Base-by-base conservation (phyloP, 2,797 vertebrate genomes). In the Muraenolepis orangiensis region DNA sequence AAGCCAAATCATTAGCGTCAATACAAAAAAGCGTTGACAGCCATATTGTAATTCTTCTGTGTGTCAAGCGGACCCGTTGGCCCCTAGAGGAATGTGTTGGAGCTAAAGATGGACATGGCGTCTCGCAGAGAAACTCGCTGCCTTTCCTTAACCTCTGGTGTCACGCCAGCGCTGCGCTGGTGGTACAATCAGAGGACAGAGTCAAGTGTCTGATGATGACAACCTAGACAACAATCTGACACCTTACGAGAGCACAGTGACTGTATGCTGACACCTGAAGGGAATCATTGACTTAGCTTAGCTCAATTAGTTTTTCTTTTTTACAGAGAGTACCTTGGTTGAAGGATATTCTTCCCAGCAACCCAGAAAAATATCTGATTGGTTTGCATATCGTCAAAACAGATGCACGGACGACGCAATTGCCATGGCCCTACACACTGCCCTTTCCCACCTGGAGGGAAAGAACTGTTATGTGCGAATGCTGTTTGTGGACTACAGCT, bases 51-150 rank as follows among this genome's bases (percentile, higher is more conserved):
- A 74, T 18, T 76, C 64, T 18, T 68, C n/a, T 3, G 26, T 69
- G 78, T 75, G 64, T 78, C 68, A 73, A 73, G 73, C 51, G 61
- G n/a, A n/a, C 20, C 69, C n/a, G 36, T 75, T 81, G 81, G 80
- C 80, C 74, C 76, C 73, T 70, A 86, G 86, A 87, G 86, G 90
- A 87, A 90, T 86, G 79, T 84, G 38, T 83, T 74, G 71, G 80
- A 12, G 72, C 87, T 84, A 71, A 51, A 87, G 86, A 80, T 88
- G 86, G 86, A 90, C 81, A 85, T 92, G 85, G 81, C 90, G 82
- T 81, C 76, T 64, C 76, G 8, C 30, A 80, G 90, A 90, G 85
- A 91, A 91, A 91, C 85, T 82, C 20, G 73, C 83, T 83, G 89
- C 85, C 89, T 87, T 88, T 88, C 81, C 18, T 79, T 79, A n/a